Base-by-base conservation (phyloP, 2,888 invertebrate genomes). In the Eilema depressum region DNA sequence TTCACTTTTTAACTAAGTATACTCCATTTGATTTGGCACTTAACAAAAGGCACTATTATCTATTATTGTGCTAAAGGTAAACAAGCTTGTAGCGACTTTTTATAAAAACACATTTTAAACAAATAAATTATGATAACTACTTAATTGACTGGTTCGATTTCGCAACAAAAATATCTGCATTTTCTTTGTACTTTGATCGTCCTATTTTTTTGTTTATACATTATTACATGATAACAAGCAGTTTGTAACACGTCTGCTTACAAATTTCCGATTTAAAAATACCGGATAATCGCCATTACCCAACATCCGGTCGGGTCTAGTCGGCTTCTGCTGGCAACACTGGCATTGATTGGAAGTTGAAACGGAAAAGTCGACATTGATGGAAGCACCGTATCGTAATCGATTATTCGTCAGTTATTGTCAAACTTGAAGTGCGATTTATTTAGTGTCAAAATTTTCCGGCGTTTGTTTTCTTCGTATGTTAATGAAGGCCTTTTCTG, bases 271-370 rank as follows among this genome's bases (percentile, higher is more conserved):
- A 87, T 87, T 86, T 81, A 78, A 85, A 86, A 87, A 86, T 80
- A 84, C 84, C 87, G 89, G 90, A 90, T 83, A 84, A 80, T 69
- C 71, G 74, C 81, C 76, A 89, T 89, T 90, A 88, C 73, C 66
- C 75, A 68, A 83, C 79, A 86, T 89, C 89, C 88, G 84, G 71
- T 67, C 75, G 75, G 74, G 80, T 77, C 76, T 78, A 78, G 53
- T 53, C 10, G 20, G 53, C n/a, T 78, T 79, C 82, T 78, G 17
- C 33, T 74, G 77, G 73, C 71, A 69, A 59, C 25, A 26, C 61
- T 73, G 77, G 70, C 73, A 70, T 76, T 78, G 83, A 76, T 69
- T 79, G 71, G 70, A 75, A 66, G 74, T 63, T 75, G 75, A 69
- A 78, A 73, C 63, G 61, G 68, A 66, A 79, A 71, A 76, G 60